These are phyloP conservation scores for Cephalopachus bancanus DNA, from an alignment of 2,797 vertebrate genomes.

Conservation along the genomic window DNA sequence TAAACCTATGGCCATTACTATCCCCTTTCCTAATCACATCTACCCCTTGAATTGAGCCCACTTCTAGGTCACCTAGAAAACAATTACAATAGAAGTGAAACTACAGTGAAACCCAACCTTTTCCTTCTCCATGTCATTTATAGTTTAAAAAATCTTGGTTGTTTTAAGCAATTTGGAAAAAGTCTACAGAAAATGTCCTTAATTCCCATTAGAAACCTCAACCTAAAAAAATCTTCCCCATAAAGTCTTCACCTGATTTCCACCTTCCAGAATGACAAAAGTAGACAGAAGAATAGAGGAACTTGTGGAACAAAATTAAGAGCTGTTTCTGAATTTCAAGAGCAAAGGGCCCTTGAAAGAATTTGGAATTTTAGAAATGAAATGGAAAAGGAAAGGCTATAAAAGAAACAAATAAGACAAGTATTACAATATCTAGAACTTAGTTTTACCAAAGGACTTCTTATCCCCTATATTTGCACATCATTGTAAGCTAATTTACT, in stretches of 20 bases:
- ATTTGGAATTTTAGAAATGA: not conserved
- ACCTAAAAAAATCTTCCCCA: not conserved
- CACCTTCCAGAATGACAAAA: not conserved
- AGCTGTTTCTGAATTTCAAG: constrained; percentile 5
- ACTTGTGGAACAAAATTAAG: constrained; percentile 10
- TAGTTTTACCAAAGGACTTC: not conserved
- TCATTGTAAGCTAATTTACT: not conserved
- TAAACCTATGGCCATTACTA: not conserved
- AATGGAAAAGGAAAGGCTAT: not conserved
- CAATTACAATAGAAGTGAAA: not conserved
- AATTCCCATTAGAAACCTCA: not conserved
- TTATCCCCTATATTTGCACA: not conserved
- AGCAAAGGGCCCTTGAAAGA: not conserved
- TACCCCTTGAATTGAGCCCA: not conserved
- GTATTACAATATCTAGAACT: not conserved
- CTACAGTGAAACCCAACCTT: not conserved
- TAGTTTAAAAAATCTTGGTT: not conserved
- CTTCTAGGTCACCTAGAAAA: not conserved
- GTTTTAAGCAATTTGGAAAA: constrained; percentile 42
- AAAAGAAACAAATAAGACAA: not conserved
- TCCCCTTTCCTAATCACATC: not conserved
- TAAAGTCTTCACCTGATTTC: constrained; percentile 11
- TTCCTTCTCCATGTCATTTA: not conserved
- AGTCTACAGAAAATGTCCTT: not conserved
- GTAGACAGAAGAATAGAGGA: not conserved